Percentiles rank a stretch among this genome's conserved stretches.
phyloP scores from a whole-genome alignment of 2,888 invertebrate genomes.

The Melieria crassipennis region DNA sequence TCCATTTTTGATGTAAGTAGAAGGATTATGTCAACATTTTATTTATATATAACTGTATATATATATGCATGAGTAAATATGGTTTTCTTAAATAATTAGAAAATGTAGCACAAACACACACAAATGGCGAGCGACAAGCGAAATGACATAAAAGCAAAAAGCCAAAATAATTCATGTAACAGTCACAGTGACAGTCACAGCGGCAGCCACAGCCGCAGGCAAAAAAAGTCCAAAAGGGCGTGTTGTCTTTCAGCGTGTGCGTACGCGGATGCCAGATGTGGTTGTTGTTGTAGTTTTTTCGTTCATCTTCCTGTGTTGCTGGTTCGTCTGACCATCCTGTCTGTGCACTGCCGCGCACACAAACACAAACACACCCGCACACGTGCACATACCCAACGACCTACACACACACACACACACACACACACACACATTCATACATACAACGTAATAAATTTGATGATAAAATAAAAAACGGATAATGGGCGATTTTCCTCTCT shows the following conservation, averaged over 20 bases:
- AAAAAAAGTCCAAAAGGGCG: constrained; percentile 39
- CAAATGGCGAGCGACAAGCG: too few relatives aligned
- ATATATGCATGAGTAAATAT: too few relatives aligned
- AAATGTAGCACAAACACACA: background rate
- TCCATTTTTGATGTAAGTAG: constrained; percentile 7
- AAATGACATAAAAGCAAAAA: background rate
- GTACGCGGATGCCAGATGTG: background rate
- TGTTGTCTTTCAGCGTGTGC: constrained; percentile 27
- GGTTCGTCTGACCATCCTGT: background rate
- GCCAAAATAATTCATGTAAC: too few relatives aligned
- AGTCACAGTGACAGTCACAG: background rate
- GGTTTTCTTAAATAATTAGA: too few relatives aligned
- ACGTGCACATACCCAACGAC: background rate
- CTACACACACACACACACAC: background rate
- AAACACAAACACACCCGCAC: background rate
- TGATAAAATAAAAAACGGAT: constrained; percentile 59
- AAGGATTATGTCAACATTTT: background rate
- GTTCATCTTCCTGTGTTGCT: constrained; percentile 25
- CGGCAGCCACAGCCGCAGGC: constrained; percentile 39
- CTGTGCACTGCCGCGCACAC: constrained; percentile 10
- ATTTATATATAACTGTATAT: too few relatives aligned
- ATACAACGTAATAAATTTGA: constrained; percentile 55
- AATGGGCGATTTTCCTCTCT: constrained; percentile 53
- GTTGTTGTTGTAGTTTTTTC: constrained; percentile 30
- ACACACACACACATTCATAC: background rate